phyloP scores from a whole-genome alignment of 2,113 vertebrate species.

The Melanerpes aurifrons region DNA sequence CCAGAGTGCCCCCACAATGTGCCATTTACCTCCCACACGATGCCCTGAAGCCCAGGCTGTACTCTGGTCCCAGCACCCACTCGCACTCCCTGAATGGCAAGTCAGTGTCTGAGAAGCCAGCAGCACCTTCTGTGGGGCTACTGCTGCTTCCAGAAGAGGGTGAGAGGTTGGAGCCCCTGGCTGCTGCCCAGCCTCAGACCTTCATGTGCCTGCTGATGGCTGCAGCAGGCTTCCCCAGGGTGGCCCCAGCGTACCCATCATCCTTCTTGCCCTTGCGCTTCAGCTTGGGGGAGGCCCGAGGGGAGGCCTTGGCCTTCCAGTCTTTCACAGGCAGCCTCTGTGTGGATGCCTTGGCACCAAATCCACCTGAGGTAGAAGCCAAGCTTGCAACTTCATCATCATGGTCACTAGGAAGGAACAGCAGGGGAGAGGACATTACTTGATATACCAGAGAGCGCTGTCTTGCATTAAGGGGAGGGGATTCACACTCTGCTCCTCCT shows the following conservation, averaged over 20 bases:
- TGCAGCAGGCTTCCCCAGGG: neutral
- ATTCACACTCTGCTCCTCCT: neutral
- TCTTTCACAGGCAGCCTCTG: constrained; percentile 93
- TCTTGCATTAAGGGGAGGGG: neutral
- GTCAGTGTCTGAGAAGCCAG: neutral
- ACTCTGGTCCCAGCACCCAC: neutral
- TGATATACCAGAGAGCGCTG: neutral
- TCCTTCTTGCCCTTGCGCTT: constrained; percentile 92
- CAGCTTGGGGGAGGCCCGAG: constrained; percentile 89
- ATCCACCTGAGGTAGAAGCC: constrained; percentile 86
- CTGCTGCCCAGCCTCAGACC: neutral
- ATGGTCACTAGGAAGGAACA: constrained; percentile 84
- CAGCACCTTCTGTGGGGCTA: neutral
- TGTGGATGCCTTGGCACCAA: constrained; percentile 82
- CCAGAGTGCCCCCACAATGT: neutral
- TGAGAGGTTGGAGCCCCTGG: neutral
- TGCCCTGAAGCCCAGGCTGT: neutral
- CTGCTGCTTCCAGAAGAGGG: neutral
- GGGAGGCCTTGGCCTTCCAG: constrained; percentile 91
- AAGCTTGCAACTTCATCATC: constrained; percentile 94
- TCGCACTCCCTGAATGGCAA: neutral
- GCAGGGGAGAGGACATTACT: neutral
- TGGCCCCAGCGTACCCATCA: constrained; percentile 77
- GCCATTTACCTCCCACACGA: neutral
- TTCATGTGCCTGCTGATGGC: neutral